phyloP scores from a whole-genome alignment of 2,888 invertebrate species.

The Hyposoter dolosus region DNA sequence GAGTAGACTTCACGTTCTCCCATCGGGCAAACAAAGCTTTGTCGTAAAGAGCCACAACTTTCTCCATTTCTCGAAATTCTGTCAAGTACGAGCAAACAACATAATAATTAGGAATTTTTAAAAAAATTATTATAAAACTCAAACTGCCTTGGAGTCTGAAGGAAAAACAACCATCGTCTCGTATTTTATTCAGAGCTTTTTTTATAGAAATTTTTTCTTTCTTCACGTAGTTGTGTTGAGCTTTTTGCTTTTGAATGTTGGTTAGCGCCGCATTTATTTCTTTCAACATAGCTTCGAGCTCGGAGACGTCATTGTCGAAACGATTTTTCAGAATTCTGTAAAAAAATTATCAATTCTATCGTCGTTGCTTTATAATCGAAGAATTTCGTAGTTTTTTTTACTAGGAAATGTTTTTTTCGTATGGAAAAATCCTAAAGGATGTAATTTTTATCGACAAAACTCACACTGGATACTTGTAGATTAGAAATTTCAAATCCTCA shows the following conservation, averaged over 20 bases:
- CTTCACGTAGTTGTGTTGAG: conserved; percentile 77
- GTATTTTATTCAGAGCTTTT: conserved; percentile 76
- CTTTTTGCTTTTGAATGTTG: conserved; percentile 77
- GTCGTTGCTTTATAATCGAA: neutral
- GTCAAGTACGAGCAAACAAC: neutral
- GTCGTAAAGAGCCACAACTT: conserved; percentile 79
- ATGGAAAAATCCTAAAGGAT: neutral
- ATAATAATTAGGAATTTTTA: conserved; percentile 4
- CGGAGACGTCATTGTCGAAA: conserved; percentile 75
- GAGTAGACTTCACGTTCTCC: conserved; percentile 77
- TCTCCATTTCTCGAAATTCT: conserved; percentile 80
- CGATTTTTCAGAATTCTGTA: conserved; percentile 75
- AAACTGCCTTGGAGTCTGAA: neutral
- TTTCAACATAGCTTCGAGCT: conserved; percentile 78
- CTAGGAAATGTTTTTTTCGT: neutral
- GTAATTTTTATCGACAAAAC: conserved; percentile 21
- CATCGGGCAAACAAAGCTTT: conserved; percentile 79
- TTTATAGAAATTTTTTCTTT: conserved; percentile 76
- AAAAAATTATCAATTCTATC: conserved; percentile 14
- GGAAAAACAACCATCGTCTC: conserved; percentile 77
- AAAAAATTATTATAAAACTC: neutral
- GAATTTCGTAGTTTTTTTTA: neutral
- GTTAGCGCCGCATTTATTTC: conserved; percentile 78
- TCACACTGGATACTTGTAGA: conserved; percentile 77
- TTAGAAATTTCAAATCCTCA: conserved; percentile 71